Conservation (phyloP, 2,113 vertebrate genomes). For the Plecturocebus donacophilus region DNA sequence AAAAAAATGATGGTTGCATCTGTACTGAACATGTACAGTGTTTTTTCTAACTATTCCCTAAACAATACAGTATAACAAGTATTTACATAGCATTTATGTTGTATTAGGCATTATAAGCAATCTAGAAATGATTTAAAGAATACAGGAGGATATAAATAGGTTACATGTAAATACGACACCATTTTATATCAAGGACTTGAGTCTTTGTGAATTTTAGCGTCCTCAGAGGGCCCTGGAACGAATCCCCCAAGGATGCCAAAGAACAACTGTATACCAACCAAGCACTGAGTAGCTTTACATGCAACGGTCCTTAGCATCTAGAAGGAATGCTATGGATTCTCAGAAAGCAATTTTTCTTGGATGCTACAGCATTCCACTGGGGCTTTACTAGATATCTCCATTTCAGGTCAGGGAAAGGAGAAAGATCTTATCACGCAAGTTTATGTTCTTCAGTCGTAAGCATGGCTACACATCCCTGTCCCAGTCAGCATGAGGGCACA, state of each 20-base stretch:
- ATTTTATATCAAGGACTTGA: not conserved
- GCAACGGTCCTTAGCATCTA: not conserved
- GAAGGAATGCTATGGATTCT: constrained; percentile 2
- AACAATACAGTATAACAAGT: not conserved
- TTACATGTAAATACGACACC: not conserved
- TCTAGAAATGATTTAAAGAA: not conserved
- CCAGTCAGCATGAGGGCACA: constrained; percentile 68
- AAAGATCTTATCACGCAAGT: constrained; percentile 69
- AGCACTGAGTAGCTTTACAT: not conserved
- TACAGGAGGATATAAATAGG: not conserved
- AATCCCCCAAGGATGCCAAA: not conserved
- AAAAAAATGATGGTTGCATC: not conserved
- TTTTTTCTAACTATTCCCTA: not conserved
- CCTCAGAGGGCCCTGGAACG: not conserved
- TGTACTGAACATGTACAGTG: not conserved
- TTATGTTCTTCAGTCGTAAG: constrained; percentile 32
- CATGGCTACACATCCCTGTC: constrained; percentile 20
- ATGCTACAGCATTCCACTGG: not conserved
- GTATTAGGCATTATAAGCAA: not conserved
- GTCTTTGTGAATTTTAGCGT: not conserved
- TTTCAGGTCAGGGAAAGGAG: constrained; percentile 56
- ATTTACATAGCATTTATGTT: not conserved
- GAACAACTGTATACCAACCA: not conserved
- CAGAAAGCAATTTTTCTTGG: constrained; percentile 35
- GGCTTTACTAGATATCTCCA: constrained; percentile 32